Conservation (phyloP, 2,888 invertebrate species). For the Philereme transversata region DNA sequence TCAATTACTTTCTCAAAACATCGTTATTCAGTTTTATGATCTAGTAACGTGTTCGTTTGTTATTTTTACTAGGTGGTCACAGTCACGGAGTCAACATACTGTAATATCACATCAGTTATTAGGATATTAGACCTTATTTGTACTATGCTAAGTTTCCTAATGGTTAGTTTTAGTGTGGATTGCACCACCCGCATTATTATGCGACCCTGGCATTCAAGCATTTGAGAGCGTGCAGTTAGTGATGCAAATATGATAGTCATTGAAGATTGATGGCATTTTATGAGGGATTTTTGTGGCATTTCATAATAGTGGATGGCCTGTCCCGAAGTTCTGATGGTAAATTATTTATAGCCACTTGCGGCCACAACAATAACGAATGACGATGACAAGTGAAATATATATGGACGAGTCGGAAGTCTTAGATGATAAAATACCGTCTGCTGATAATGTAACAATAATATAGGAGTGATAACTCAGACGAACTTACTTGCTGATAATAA, state of each 20-base stretch:
- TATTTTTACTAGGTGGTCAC: slow-evolving; percentile 23
- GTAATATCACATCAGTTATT: neutral
- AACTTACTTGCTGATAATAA: no score
- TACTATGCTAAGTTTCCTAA: neutral
- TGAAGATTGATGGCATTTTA: slow-evolving; percentile 31
- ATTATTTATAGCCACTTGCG: no score
- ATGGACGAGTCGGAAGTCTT: no score
- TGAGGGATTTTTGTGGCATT: slow-evolving; percentile 17
- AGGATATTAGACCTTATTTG: slow-evolving; percentile 16
- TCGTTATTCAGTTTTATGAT: slow-evolving; percentile 22
- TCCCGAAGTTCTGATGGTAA: slow-evolving; percentile 3
- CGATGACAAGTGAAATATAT: no score
- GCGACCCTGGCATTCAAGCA: slow-evolving; percentile 34
- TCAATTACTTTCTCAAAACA: slow-evolving; percentile 6
- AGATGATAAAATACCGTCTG: no score
- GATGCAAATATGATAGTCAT: slow-evolving; percentile 35
- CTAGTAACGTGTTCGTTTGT: slow-evolving; percentile 25
- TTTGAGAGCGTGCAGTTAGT: slow-evolving; percentile 30
- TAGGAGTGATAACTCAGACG: no score
- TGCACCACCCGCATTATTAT: slow-evolving; percentile 28
- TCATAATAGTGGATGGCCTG: slow-evolving; percentile 1
- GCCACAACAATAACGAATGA: no score
- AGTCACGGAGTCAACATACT: slow-evolving; percentile 21
- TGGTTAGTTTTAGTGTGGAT: neutral
- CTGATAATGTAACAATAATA: no score